Percentiles rank a stretch among this genome's conserved stretches.
These are phyloP conservation scores for Apamea epomidion DNA, from an alignment of 2,888 invertebrate species.

Conservation along the genomic window DNA sequence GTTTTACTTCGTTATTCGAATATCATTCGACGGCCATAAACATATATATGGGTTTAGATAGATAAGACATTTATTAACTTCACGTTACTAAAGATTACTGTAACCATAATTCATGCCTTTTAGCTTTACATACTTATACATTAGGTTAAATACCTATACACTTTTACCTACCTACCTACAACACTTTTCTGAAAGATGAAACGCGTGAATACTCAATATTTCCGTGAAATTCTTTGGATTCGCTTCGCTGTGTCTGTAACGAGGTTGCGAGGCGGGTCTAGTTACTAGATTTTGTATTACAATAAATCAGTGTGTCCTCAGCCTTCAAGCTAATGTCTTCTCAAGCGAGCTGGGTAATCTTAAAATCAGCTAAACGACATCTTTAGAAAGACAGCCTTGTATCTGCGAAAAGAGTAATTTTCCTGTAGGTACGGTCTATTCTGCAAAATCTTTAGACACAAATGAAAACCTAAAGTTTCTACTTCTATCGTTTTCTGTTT, in stretches of 20 bases:
- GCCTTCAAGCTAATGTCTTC: constrained; percentile 15
- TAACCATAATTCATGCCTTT: neutral
- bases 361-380: neutral
- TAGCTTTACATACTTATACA: too few relatives aligned
- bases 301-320: constrained; percentile 28
- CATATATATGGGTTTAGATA: neutral
- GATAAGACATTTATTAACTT: neutral
- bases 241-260: constrained; percentile 6
- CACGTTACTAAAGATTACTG: neutral
- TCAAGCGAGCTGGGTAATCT: neutral
- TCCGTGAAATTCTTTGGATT: constrained; percentile 20
- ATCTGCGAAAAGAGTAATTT: neutral
- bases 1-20: constrained; percentile 1
- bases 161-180: too few relatives aligned
- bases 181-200: neutral
- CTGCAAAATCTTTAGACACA: neutral
- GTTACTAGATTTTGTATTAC: constrained; percentile 7
- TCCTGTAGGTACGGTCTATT: neutral
- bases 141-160: too few relatives aligned
- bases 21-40: constrained; percentile 5
- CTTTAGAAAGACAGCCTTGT: neutral
- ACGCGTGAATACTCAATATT: neutral
- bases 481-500: neutral
- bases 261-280: neutral
- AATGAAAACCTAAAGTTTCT: neutral